phyloP scores from a whole-genome alignment of 2,113 vertebrate genomes.

The Chloropsis cyanopogon region DNA sequence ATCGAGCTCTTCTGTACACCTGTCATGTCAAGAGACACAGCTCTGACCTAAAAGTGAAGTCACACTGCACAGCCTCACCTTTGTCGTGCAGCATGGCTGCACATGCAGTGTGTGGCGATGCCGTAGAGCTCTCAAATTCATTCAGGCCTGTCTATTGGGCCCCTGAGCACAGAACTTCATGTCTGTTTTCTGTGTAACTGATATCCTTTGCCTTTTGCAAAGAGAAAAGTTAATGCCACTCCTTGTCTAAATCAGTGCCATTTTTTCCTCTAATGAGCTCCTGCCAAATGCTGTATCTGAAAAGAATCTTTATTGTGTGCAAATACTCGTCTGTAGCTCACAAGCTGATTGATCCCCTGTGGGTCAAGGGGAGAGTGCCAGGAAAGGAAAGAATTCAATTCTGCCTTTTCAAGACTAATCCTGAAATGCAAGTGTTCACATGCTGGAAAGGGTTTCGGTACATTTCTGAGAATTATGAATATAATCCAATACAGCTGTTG shows the following conservation, averaged over 20 bases:
- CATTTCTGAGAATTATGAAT: background rate
- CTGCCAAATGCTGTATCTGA: background rate
- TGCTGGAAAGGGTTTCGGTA: slow-evolving; percentile 8
- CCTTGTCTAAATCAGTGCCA: background rate
- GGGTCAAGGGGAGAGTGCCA: slow-evolving; percentile 26
- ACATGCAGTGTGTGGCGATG: fast-evolving
- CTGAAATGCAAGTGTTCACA: background rate
- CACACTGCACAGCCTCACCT: background rate
- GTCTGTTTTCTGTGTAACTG: background rate
- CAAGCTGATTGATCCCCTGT: slow-evolving; percentile 17
- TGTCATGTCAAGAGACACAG: fast-evolving
- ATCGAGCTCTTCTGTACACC: background rate
- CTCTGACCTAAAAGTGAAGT: background rate
- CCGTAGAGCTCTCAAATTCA: background rate
- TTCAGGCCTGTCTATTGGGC: background rate
- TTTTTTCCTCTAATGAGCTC: background rate
- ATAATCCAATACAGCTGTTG: slow-evolving; percentile 15
- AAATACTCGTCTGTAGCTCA: background rate
- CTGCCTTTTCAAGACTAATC: slow-evolving; percentile 36
- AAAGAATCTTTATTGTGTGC: slow-evolving; percentile 22
- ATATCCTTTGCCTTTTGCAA: background rate
- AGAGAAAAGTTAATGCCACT: background rate
- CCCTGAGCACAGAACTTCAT: background rate
- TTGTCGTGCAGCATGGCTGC: background rate
- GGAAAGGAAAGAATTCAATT: background rate